phyloP scores from a whole-genome alignment of 2,797 vertebrate genomes.

The Pampus argenteus region DNA sequence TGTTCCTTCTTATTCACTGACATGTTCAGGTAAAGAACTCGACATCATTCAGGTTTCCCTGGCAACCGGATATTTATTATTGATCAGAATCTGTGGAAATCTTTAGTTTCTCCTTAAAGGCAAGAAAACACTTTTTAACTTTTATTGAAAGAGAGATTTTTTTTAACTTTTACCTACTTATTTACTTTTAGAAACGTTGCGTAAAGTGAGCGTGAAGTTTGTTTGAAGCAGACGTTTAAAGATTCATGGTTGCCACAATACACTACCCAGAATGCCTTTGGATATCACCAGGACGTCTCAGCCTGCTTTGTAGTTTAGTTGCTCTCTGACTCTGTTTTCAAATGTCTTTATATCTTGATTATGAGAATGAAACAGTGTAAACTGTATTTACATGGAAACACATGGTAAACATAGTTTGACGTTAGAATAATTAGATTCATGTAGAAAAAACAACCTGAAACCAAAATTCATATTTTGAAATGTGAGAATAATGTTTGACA shows the following conservation, averaged over 20 bases:
- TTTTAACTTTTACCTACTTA: too few relatives aligned
- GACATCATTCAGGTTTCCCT: too few relatives aligned
- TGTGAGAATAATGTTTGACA: neutral
- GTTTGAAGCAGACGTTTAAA: conserved; percentile 36
- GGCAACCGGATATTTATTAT: neutral
- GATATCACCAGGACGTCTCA: conserved; percentile 6
- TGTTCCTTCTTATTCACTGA: too few relatives aligned
- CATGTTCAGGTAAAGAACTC: neutral
- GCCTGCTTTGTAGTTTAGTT: conserved; percentile 7
- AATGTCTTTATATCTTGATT: neutral
- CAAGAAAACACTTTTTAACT: too few relatives aligned
- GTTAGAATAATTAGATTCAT: conserved; percentile 1
- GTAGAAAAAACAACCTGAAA: conserved; percentile 1
- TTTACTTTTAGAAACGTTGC: too few relatives aligned
- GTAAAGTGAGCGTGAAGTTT: too few relatives aligned
- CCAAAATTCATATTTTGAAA: conserved; percentile 23
- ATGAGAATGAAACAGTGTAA: neutral
- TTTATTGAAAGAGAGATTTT: too few relatives aligned
- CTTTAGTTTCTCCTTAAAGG: too few relatives aligned
- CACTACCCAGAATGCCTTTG: conserved; percentile 63
- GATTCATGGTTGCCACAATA: conserved; percentile 45
- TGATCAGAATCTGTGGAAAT: neutral
- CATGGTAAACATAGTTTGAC: conserved; percentile 7
- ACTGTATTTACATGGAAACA: conserved; percentile 29
- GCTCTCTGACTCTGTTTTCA: neutral